Base-by-base conservation (phyloP, 2,797 vertebrate species). In the Ctenosaura bakeri region DNA sequence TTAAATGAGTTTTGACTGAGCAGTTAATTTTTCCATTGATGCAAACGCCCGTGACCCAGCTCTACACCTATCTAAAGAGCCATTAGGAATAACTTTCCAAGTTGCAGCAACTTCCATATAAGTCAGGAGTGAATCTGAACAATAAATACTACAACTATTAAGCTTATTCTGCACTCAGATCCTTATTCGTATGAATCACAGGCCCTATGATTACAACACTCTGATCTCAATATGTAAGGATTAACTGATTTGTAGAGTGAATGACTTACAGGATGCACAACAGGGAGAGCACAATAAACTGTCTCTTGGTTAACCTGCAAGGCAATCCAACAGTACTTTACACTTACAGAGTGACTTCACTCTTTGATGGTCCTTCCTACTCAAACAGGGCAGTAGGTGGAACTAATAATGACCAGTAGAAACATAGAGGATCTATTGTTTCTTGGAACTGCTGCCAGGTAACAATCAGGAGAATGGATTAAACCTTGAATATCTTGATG, bases 381-480 rank as follows among this genome's bases (percentile, higher is more conserved):
- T 14, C 76, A 79, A 66, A 35, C 56, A 32, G 26, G 14, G 26
- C 38, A 46, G 62, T 69, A 69, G 83, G 38, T 22, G n/a, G 76
- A 46, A 62, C 54, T 29, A 16, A 20, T 46, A 62, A 50, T 50
- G 42, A 78, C 54, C 74, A n/a, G 5, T 9, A 66, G 26, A n/a
- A 38, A 77, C 24, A 50, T 24, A 12, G 38, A 26, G 56, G 52
- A 64, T 50, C 76, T 32, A 20, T 42, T 56, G 14, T 38, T 78
- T 87, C 85, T 59, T 64, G 74, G 56, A 64, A 62, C 29, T 87
- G 73, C 14, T 76, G 52, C 69, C 52, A 86, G n/a, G 52, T 76
- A 29, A 56, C 35, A 56, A 56, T 26, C 52, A 54, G 71, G 52
- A 59, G 85, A 59, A 56, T 76, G n/a, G 13, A 4, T 29, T 22